Conservation (phyloP, 1,140 invertebrate genomes). For the Nilaparvata lugens region DNA sequence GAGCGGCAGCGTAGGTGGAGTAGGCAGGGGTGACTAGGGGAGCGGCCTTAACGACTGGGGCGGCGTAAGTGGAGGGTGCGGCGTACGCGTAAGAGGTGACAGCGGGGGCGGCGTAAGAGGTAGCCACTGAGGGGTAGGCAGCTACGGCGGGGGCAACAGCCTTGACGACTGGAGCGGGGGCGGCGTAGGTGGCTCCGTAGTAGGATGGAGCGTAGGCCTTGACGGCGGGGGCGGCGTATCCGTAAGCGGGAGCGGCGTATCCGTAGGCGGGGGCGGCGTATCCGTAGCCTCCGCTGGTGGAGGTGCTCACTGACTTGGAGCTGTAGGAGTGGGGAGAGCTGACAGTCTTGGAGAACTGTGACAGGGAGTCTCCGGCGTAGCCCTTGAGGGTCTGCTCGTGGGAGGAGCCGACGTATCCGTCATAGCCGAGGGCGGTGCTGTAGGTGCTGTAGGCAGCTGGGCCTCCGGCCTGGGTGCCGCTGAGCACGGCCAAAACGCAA, state of each 20-base stretch:
- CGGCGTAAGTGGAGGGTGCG: constrained; percentile 2
- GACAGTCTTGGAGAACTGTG: constrained; percentile 41
- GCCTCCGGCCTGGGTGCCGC: constrained; percentile 34
- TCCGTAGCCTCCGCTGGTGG: constrained; percentile 38
- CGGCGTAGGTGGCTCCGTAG: constrained; percentile 1
- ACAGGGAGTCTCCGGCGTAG: constrained; percentile 40
- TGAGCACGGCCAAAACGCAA: constrained; percentile 30
- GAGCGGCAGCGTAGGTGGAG: constrained; percentile 8
- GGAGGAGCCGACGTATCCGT: constrained; percentile 38
- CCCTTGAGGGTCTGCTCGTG: constrained; percentile 47
- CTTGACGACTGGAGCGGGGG: constrained; percentile 13
- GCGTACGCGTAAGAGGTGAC: constrained; percentile 10
- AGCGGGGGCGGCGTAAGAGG: constrained; percentile 21
- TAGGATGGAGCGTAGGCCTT: neutral
- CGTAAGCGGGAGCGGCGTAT: neutral
- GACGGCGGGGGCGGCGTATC: constrained; percentile 10
- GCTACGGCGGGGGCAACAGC: constrained; percentile 2
- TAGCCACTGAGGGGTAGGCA: neutral
- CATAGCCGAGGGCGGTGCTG: constrained; percentile 36
- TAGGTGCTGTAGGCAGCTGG: constrained; percentile 42
- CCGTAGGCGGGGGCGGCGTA: constrained; percentile 1
- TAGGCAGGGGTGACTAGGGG: neutral
- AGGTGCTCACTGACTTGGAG: constrained; percentile 40
- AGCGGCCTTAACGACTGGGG: constrained; percentile 3
- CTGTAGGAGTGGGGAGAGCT: constrained; percentile 43